Percentiles rank a stretch among this genome's conserved stretches.
These are phyloP conservation scores for Petaurus breviceps DNA, from an alignment of 2,113 vertebrate species.

Conservation along the genomic window DNA sequence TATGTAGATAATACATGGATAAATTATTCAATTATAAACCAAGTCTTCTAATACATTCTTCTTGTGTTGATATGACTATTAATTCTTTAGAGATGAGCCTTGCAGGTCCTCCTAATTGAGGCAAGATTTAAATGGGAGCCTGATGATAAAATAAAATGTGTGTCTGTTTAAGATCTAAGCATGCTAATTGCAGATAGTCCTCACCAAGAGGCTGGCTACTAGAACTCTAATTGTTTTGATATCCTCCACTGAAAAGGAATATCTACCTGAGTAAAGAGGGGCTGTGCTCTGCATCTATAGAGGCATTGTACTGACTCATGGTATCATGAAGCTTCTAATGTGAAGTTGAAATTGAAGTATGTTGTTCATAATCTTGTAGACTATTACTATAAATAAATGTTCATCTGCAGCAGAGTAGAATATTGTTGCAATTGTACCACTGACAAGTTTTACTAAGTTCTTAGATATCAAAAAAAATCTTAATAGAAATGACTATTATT, in stretches of 20 bases:
- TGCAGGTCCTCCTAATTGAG: not conserved
- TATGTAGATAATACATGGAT: no score
- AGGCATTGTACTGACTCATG: not conserved
- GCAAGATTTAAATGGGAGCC: not conserved
- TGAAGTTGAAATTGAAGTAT: not conserved
- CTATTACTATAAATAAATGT: not conserved
- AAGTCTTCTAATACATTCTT: no score
- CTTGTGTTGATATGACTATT: not conserved
- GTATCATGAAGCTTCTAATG: not conserved
- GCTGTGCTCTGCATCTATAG: not conserved
- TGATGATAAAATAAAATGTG: not conserved
- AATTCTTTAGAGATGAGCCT: not conserved
- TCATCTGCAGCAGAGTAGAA: not conserved
- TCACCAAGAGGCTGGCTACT: not conserved
- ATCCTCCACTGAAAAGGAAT: not conserved
- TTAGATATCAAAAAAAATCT: not conserved
- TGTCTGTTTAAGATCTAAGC: not conserved
- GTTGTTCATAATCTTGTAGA: not conserved
- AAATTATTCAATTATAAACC: no score
- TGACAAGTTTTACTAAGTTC: not conserved
- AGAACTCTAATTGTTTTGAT: not conserved
- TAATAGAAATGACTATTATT: not conserved
- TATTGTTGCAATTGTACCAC: not conserved
- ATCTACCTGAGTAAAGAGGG: not conserved
- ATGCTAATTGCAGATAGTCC: not conserved